Conservation (phyloP, 2,113 vertebrate genomes). For the Microtus ochrogaster region DNA sequence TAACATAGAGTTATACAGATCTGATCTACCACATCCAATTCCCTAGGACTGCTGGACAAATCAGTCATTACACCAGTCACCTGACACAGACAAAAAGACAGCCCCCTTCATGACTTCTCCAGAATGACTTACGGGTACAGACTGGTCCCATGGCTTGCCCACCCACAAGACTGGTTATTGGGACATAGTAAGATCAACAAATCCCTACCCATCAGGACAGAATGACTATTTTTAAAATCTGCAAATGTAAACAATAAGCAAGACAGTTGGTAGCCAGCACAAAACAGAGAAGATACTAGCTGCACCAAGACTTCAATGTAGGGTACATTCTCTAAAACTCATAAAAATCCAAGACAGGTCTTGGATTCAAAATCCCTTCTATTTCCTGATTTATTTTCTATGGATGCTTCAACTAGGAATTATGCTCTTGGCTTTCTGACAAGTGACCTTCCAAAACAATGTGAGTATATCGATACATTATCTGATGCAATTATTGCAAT, state of each 20-base stretch:
- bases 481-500: background rate
- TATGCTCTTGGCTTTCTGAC: background rate
- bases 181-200: background rate
- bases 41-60: background rate
- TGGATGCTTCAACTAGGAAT: background rate
- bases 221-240: background rate
- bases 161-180: background rate
- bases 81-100: background rate
- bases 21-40: background rate
- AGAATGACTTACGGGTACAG: background rate
- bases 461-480: background rate
- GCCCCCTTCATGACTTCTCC: background rate
- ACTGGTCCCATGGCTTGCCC: background rate
- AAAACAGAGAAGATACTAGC: background rate
- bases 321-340: background rate
- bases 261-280: background rate
- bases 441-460: background rate
- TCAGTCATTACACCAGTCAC: background rate
- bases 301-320: background rate
- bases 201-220: background rate
- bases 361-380: conserved; percentile 3
- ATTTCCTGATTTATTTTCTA: background rate
- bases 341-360: background rate
- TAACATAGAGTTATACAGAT: background rate
- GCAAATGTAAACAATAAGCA: background rate